phyloP scores from a whole-genome alignment of 2,888 invertebrate species.

The Apeira syringaria region DNA sequence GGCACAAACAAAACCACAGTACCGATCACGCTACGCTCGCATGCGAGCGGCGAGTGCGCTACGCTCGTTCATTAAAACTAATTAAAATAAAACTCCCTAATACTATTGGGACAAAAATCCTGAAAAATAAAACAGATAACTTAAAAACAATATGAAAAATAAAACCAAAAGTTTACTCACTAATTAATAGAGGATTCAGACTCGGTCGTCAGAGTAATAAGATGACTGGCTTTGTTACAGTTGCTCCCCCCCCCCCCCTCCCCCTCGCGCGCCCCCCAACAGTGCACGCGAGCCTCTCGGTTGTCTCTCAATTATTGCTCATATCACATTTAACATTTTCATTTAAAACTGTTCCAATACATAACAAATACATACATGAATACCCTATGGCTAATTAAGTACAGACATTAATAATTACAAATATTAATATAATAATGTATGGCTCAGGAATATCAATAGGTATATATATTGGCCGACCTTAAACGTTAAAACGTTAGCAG shows the following conservation, averaged over 20 bases:
- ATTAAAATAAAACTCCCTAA: constrained; percentile 82
- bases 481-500: constrained; percentile 35
- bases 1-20: constrained; percentile 78
- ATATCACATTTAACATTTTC: constrained; percentile 78
- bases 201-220: constrained; percentile 63
- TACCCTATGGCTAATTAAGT: constrained; percentile 80
- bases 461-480: constrained; percentile 43
- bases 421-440: constrained; percentile 58
- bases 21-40: constrained; percentile 72
- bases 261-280: too few species aligned
- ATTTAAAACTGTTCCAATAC: constrained; percentile 71
- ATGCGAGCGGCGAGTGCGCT: constrained; percentile 73
- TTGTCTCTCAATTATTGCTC: constrained; percentile 76
- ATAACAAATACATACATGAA: constrained; percentile 71
- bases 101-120: constrained; percentile 84
- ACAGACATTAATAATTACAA: constrained; percentile 61
- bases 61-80: constrained; percentile 71
- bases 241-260: constrained; percentile 34
- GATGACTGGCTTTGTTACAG: constrained; percentile 57
- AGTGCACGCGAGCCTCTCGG: too few species aligned
- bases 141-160: constrained; percentile 83
- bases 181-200: constrained; percentile 81
- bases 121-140: constrained; percentile 74
- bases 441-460: constrained; percentile 57
- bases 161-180: constrained; percentile 81